Base-by-base conservation (phyloP, 2,113 vertebrate species). In the Channa maculata region DNA sequence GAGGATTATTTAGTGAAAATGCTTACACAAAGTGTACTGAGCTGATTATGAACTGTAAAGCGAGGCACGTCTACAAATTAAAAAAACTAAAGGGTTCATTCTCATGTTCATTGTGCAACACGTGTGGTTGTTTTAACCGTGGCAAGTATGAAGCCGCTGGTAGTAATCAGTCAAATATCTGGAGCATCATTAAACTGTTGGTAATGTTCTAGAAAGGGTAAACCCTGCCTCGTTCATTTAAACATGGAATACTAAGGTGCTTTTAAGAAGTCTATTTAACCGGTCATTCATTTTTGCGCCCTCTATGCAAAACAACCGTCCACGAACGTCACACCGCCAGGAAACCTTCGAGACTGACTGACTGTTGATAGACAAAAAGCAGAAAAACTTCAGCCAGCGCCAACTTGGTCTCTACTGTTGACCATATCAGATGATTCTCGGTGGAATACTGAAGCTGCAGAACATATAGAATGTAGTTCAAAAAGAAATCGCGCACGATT, bases 181-280 rank as follows among this genome's bases (percentile, higher is more conserved):
- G 24, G 24, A 24, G 24, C 24, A 24, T 24, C 24, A 24, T 24
- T 24, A 24, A 24, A 24, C 24, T 24, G 24, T 24, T 24, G 24
- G 24, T 24, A 24, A 24, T 24, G 24, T 24, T 24, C 24, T 24
- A 24, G 24, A 24, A 24, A 63, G 49, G 60, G 65, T 58, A 55
- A 72, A 74, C 44, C 15, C 39, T 3, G 14, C 14, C 59, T 49
- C 66, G 62, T 71, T 60, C 45, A 81, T 73, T 69, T 69, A 46
- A 9, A 53, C 66, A 37, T 67, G 52, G 73, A 46, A 81, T 69
- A 65, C 14, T 68, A 59, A 14, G 39, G 50, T 6, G 2, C 48
- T 50, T 33, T 75, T 37, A 89, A 86, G 76, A 54, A 43, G 2
- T 65, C 51, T 68, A 87, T 90, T 88, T 77, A 88, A 87, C 69